A percentile compares a stretch with the other conserved stretches of the same genome.
Conservation (phyloP, 2,113 vertebrate genomes). For the Silurus meridionalis region DNA sequence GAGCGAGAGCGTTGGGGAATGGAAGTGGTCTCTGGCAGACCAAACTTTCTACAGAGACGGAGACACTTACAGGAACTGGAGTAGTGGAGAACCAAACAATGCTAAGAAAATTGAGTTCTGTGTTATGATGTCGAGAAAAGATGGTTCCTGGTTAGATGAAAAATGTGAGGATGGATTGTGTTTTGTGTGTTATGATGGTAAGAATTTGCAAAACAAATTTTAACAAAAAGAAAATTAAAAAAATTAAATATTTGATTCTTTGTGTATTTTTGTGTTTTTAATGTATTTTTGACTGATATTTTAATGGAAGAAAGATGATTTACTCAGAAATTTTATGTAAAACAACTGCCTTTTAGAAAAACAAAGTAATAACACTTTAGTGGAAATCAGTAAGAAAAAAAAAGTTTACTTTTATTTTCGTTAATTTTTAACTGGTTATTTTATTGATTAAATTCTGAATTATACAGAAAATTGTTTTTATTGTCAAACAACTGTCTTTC, state of each 20-base stretch:
- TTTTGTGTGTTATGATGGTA: conserved; percentile 10
- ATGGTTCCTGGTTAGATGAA: neutral
- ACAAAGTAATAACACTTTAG: neutral
- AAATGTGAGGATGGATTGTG: rapidly evolving
- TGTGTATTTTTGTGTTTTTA: neutral
- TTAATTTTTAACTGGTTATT: neutral
- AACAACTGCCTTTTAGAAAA: neutral
- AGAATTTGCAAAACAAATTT: neutral
- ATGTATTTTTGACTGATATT: neutral
- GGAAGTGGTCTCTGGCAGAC: conserved; percentile 33
- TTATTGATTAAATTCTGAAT: neutral
- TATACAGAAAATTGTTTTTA: neutral
- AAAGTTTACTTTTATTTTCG: neutral
- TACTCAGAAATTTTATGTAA: neutral
- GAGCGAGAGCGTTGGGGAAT: neutral
- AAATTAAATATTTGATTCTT: neutral
- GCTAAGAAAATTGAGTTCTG: rapidly evolving
- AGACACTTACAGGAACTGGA: conserved; percentile 19
- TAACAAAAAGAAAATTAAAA: neutral
- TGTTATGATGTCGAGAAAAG: neutral
- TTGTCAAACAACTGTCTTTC: neutral
- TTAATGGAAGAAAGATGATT: neutral
- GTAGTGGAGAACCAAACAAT: neutral
- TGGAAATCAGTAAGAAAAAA: too few relatives aligned
- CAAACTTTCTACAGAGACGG: neutral